Evolutionary conservation across 2,797 vertebrate species (phyloP).

Genomic region (Geotrypetes seraphini): DNA sequence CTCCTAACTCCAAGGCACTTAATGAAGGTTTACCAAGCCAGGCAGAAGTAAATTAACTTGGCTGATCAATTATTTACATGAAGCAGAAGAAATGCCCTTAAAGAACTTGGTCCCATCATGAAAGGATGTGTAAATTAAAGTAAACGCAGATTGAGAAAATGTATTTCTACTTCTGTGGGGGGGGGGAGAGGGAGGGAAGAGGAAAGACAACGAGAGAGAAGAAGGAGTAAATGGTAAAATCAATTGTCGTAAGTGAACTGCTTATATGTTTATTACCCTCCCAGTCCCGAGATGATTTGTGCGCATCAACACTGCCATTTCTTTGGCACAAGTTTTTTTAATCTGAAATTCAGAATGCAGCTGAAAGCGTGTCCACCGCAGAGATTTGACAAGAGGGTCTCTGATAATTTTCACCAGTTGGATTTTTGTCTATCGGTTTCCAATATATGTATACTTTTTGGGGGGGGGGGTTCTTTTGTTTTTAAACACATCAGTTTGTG

Average conservation of each 20-base stretch:
- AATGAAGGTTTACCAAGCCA: constrained; percentile 93
- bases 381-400: too few relatives aligned
- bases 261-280: not conserved
- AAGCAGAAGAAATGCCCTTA: constrained; percentile 92
- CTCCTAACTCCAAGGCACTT: constrained; percentile 72
- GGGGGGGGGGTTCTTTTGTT: too few relatives aligned
- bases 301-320: too few relatives aligned
- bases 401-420: too few relatives aligned
- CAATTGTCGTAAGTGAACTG: constrained; percentile 31
- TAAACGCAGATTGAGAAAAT: constrained; percentile 73
- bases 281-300: not conserved
- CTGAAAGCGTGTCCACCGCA: too few relatives aligned
- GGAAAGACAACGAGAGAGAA: too few relatives aligned
- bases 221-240: constrained; percentile 29
- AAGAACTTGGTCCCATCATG: constrained; percentile 73
- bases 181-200: too few relatives aligned
- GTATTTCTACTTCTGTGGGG: constrained; percentile 49
- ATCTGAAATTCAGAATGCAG: too few relatives aligned
- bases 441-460: too few relatives aligned
- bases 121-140: constrained; percentile 77
- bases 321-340: too few relatives aligned
- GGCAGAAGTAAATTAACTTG: constrained; percentile 92
- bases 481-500: too few relatives aligned
- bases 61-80: constrained; percentile 96
- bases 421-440: too few relatives aligned